phyloP scores from a whole-genome alignment of 2,113 vertebrate species.

The Malurus melanocephalus region DNA sequence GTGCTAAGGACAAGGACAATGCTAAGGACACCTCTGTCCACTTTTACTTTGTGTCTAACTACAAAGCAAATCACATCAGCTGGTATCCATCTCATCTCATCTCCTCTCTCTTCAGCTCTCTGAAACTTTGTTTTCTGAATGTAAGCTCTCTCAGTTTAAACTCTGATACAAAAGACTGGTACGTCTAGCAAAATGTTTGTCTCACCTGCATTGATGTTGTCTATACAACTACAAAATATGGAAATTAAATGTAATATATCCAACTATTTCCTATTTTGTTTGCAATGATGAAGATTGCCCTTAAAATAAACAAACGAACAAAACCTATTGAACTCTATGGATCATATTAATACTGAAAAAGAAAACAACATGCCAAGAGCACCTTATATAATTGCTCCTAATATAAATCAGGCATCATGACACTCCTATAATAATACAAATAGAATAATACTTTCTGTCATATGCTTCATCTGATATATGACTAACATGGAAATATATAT shows the following conservation, averaged over 20 bases:
- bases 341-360: not conserved
- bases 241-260: not conserved
- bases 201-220: not conserved
- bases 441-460: not conserved
- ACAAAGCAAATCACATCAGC: not conserved
- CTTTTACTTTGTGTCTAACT: not conserved
- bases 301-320: not conserved
- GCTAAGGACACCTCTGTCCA: not conserved
- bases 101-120: not conserved
- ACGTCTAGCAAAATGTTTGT: not conserved
- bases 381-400: not conserved
- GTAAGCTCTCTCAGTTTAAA: not conserved
- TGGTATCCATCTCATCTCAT: not conserved
- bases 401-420: not conserved
- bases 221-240: not conserved
- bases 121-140: not conserved
- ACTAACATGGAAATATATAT: not conserved
- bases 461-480: not conserved
- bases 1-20: no score
- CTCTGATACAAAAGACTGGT: not conserved
- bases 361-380: not conserved
- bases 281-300: not conserved
- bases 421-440: not conserved
- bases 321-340: not conserved
- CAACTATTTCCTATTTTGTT: not conserved